phyloP scores from a whole-genome alignment of 2,797 vertebrate genomes.

The Lepus townsendii region DNA sequence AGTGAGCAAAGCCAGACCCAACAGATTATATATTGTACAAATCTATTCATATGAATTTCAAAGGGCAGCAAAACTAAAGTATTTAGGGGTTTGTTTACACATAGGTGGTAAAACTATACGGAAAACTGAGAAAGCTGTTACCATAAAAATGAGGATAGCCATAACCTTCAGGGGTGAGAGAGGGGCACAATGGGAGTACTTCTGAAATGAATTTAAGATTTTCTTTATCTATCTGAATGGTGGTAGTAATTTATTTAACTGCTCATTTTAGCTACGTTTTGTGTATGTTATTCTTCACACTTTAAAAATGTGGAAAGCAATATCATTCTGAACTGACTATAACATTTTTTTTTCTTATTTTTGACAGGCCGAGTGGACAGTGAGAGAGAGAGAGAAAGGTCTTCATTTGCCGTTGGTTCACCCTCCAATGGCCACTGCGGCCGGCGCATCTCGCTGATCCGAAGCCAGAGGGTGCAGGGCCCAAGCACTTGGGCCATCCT shows the following conservation, averaged over 20 bases:
- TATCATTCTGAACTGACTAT: constrained; percentile 1
- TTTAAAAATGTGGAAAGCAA: constrained; percentile 51
- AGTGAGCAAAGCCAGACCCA: not conserved
- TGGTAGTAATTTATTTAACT: not conserved
- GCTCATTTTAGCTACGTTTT: constrained; percentile 3
- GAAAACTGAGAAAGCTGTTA: not conserved
- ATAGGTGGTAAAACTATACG: not conserved
- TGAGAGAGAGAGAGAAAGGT: too few relatives aligned
- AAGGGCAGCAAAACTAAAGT: constrained; percentile 40
- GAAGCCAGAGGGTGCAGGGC: too few relatives aligned
- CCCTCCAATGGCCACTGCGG: too few relatives aligned
- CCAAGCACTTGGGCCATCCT: too few relatives aligned
- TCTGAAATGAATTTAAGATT: not conserved
- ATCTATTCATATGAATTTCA: not conserved
- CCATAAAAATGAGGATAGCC: not conserved
- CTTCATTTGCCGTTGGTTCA: too few relatives aligned
- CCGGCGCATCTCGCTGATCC: too few relatives aligned
- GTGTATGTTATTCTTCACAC: not conserved
- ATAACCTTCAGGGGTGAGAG: not conserved
- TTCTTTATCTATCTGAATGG: not conserved
- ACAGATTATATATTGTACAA: not conserved
- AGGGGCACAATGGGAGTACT: not conserved
- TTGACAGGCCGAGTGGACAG: too few relatives aligned
- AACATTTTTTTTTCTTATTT: not conserved
- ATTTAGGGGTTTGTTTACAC: not conserved